These are phyloP conservation scores for Scortum barcoo DNA, from an alignment of 2,113 vertebrate genomes.

Conservation along the genomic window DNA sequence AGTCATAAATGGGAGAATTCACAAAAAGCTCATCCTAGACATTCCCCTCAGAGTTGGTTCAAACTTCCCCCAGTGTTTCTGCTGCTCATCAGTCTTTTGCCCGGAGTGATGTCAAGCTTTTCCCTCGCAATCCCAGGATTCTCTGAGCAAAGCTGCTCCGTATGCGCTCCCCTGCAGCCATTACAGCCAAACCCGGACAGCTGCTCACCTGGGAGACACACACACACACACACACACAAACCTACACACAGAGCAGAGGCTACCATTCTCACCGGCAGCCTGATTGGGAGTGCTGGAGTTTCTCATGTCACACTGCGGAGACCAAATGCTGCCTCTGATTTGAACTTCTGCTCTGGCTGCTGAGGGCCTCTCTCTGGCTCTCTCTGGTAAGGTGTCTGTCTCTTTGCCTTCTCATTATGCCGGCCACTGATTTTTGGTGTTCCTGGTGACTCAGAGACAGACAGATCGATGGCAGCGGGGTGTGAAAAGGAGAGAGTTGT, in stretches of 20 bases:
- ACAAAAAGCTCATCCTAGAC: slow-evolving; percentile 22
- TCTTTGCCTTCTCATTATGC: slow-evolving; percentile 52
- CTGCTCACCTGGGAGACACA: slow-evolving; percentile 55
- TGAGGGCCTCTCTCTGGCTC: slow-evolving; percentile 9
- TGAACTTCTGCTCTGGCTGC: slow-evolving; percentile 7
- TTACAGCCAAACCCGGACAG: slow-evolving; percentile 51
- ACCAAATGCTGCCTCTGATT: slow-evolving; percentile 29
- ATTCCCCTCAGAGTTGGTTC: slow-evolving; percentile 19
- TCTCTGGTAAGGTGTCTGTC: background rate
- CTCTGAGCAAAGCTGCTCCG: slow-evolving; percentile 28
- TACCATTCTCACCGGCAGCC: slow-evolving; percentile 15
- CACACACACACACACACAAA: background rate
- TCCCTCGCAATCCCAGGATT: slow-evolving; percentile 23
- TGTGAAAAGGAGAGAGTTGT: slow-evolving; percentile 51
- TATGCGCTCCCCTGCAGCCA: slow-evolving; percentile 51
- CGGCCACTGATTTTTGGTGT: slow-evolving; percentile 45
- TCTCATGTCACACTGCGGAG: slow-evolving; percentile 4
- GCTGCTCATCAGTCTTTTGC: slow-evolving; percentile 51
- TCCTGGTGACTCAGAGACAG: slow-evolving; percentile 32
- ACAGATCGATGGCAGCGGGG: slow-evolving; percentile 47
- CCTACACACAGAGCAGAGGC: background rate
- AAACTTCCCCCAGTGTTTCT: slow-evolving; percentile 20
- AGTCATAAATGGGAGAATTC: slow-evolving; percentile 30
- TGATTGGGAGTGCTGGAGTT: slow-evolving; percentile 28
- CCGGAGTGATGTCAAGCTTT: slow-evolving; percentile 45